phyloP scores from a whole-genome alignment of 2,113 vertebrate species.

The Eudorcas thomsonii region DNA sequence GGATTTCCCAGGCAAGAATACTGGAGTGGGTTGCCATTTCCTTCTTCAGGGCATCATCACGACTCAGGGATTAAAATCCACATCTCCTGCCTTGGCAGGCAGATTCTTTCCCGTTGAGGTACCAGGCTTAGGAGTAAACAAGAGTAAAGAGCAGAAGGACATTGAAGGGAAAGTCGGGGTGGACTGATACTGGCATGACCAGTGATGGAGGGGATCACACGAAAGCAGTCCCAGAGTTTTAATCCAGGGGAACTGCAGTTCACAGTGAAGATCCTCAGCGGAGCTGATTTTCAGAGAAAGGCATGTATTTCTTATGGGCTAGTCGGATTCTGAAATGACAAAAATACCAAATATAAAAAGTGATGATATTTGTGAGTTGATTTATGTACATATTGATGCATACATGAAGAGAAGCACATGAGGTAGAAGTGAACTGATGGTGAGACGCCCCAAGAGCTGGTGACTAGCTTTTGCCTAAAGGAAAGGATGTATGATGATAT shows the following conservation, averaged over 20 bases:
- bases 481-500: neutral
- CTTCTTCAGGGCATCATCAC: neutral
- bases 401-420: neutral
- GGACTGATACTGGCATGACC: neutral
- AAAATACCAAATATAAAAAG: neutral
- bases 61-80: neutral
- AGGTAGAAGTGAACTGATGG: neutral
- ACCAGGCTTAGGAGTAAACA: neutral
- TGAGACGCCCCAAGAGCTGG: neutral
- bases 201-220: neutral
- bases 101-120: neutral
- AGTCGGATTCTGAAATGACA: neutral
- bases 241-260: neutral
- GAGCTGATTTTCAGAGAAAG: neutral
- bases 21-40: neutral
- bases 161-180: neutral
- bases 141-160: neutral
- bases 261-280: neutral
- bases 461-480: neutral
- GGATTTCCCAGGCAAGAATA: neutral
- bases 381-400: neutral
- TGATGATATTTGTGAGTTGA: neutral
- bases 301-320: neutral
- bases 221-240: neutral
- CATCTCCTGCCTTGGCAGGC: neutral